Base-by-base conservation (phyloP, 2,888 invertebrate species). In the Polydrusus cervinus region DNA sequence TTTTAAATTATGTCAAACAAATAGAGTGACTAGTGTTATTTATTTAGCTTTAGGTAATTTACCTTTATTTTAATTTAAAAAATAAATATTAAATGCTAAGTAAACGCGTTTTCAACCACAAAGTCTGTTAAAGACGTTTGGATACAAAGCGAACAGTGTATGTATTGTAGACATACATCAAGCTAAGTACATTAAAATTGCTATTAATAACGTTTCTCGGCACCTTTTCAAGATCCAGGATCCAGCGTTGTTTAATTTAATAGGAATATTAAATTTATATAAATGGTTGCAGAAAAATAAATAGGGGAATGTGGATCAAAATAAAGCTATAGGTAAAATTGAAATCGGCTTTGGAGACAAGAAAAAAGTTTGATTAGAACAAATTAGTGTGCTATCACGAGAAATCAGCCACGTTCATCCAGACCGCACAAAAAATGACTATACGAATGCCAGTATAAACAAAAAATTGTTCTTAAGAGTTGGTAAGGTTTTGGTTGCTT, bases 121-220 rank as follows among this genome's bases (percentile, higher is more conserved):
- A 45, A 20, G 38, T 53, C 62, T 62, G 62, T 49, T 30, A 62
- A 62, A 51, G 70, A 62, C 51, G 20, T 43, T 16, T 53, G 11
- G 20, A 51, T 40, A 10, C 40, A 25, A 53, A 45, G 62, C 51
- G 51, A 70, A 55, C 67, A 40, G 55, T 43, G 55, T 55, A 53
- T 67, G 67, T 40, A 55, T 55, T 34, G 43, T 6, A 20, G 20
- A 34, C 62, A 71, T 71, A 62, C 53, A 62, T 71, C 62, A 62
- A 10, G 70, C 20, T 61, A 70, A 70, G 62, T 49, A 71, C 40
- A 62, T 38, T 62, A 51, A 49, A 53, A 62, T 62, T 62, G 51
- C 40, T 70, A 70, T 70, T 70, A 70, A 61, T 70, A 71, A 38
- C 51, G 51, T 43, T 71, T 51, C 25, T 38, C 40, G 55, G 51